A percentile compares a stretch with the other conserved stretches of the same genome.
Evolutionary conservation across 1,140 invertebrate species (phyloP).

Genomic region (Caenorhabditis remanei): DNA sequence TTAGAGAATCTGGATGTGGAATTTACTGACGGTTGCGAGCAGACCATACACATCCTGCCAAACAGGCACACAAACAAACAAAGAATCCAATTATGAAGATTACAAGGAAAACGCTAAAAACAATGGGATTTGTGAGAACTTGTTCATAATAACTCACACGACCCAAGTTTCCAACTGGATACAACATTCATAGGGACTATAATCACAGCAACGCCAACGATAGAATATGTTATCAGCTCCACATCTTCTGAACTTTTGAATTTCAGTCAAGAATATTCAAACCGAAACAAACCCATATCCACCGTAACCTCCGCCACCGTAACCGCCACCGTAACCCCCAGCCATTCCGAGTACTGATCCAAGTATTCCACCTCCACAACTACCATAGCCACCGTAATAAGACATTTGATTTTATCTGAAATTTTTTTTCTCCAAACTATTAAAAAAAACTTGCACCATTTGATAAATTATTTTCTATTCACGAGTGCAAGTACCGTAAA

Average conservation of each 20-base stretch:
- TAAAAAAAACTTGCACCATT: no score
- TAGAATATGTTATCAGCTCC: slow-evolving; percentile 71
- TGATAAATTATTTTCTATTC: not conserved
- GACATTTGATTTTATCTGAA: not conserved
- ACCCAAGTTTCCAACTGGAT: slow-evolving; percentile 70
- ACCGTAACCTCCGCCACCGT: slow-evolving; percentile 51
- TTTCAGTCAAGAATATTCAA: not conserved
- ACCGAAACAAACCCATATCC: slow-evolving; percentile 12
- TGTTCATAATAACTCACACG: slow-evolving; percentile 65
- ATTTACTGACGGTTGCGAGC: slow-evolving; percentile 30
- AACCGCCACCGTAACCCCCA: slow-evolving; percentile 8
- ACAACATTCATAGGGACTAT: slow-evolving; percentile 70
- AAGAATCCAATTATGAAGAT: slow-evolving; percentile 59
- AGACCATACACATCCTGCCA: slow-evolving; percentile 47
- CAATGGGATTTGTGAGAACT: not conserved
- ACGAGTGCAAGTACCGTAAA: no score
- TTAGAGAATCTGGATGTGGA: no score
- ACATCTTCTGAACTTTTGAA: slow-evolving; percentile 54
- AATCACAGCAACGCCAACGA: slow-evolving; percentile 71
- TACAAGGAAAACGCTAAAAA: slow-evolving; percentile 54
- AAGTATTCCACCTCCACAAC: slow-evolving; percentile 26
- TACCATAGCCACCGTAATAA: slow-evolving; percentile 43
- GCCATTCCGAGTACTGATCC: slow-evolving; percentile 49
- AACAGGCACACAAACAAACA: slow-evolving; percentile 45
- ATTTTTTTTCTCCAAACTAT: no score